These are phyloP conservation scores for Pangasius mekongensis DNA, from an alignment of 2,797 vertebrate genomes.

Conservation along the genomic window DNA sequence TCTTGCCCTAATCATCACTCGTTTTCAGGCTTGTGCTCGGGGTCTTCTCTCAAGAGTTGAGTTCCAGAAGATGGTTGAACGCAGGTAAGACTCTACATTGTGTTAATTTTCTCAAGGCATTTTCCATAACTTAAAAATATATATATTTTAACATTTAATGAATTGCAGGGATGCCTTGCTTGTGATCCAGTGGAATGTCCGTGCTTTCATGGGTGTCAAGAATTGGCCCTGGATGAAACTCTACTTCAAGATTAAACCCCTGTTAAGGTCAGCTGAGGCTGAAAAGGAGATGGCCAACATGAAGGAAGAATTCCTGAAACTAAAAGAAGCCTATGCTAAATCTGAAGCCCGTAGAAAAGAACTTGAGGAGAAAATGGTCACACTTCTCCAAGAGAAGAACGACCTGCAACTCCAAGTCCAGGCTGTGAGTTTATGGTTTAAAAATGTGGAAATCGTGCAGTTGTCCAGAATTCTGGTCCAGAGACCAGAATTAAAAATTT, in stretches of 20 bases:
- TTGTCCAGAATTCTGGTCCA: neutral
- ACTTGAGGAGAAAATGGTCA: slow-evolving; percentile 81
- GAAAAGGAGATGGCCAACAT: slow-evolving; percentile 73
- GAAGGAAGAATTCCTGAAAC: slow-evolving; percentile 86
- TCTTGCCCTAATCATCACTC: slow-evolving; percentile 66
- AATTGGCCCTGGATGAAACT: slow-evolving; percentile 78
- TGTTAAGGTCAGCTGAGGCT: slow-evolving; percentile 75
- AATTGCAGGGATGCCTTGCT: slow-evolving; percentile 73
- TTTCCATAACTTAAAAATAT: neutral
- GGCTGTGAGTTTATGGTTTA: slow-evolving; percentile 65
- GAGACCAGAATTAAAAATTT: neutral
- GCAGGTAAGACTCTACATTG: slow-evolving; percentile 56
- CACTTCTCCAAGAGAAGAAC: slow-evolving; percentile 71
- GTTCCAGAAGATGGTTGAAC: slow-evolving; percentile 68
- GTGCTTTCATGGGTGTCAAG: slow-evolving; percentile 81
- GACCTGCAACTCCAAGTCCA: slow-evolving; percentile 79
- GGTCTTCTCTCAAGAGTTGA: slow-evolving; percentile 65
- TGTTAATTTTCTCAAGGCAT: neutral
- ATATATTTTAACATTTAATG: slow-evolving; percentile 40
- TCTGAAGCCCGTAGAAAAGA: slow-evolving; percentile 78
- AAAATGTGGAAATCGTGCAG: neutral
- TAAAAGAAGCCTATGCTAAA: slow-evolving; percentile 83
- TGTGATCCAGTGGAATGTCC: slow-evolving; percentile 80
- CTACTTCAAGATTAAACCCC: slow-evolving; percentile 73
- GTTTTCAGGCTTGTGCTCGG: slow-evolving; percentile 63